Conservation (phyloP, 2,797 vertebrate species). For the Smutsia gigantea region DNA sequence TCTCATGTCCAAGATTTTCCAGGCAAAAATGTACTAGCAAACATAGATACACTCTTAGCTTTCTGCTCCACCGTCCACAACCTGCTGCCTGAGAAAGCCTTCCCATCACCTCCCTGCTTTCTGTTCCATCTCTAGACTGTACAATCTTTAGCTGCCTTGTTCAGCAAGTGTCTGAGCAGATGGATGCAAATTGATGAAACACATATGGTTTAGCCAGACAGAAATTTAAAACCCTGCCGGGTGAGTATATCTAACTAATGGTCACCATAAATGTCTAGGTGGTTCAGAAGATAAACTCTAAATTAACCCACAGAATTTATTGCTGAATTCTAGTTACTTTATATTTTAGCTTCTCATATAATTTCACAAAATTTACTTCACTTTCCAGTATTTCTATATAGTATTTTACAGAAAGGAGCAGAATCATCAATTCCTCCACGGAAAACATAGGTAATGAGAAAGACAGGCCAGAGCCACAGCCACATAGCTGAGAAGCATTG, state of each 20-base stretch:
- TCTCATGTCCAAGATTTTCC: neutral
- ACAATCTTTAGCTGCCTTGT: neutral
- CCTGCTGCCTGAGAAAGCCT: neutral
- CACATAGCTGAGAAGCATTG: neutral
- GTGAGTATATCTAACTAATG: neutral
- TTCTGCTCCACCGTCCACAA: neutral
- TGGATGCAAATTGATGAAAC: neutral
- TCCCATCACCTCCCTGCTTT: neutral
- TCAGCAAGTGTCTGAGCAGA: conserved; percentile 40
- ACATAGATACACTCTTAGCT: neutral
- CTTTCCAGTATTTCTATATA: conserved; percentile 7
- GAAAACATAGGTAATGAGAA: conserved; percentile 67
- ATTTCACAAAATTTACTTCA: conserved; percentile 18
- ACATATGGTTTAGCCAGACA: neutral
- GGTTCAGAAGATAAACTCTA: neutral
- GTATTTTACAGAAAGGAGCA: conserved; percentile 35
- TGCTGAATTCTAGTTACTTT: conserved; percentile 27
- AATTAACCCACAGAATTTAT: neutral
- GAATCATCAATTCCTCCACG: neutral
- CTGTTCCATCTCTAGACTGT: neutral
- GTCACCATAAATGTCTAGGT: neutral
- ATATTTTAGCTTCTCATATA: neutral
- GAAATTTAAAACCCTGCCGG: neutral
- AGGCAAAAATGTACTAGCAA: neutral
- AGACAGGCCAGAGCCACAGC: conserved; percentile 29